These are phyloP conservation scores for Hephaestus fuliginosus DNA, from an alignment of 2,797 vertebrate genomes.

Conservation along the genomic window DNA sequence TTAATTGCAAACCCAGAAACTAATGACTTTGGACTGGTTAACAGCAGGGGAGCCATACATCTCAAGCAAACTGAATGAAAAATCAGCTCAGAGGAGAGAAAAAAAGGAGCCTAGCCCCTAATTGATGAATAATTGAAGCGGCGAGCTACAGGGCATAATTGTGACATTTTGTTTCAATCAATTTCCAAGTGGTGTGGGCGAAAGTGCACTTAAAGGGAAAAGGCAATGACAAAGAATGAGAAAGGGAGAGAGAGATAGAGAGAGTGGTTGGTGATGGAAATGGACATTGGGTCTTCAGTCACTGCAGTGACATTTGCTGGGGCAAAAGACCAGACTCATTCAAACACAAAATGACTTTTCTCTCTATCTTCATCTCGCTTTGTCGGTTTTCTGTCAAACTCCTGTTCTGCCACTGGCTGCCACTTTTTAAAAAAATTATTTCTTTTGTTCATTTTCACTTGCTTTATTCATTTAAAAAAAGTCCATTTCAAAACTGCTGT, in stretches of 20 bases:
- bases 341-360: slow-evolving; percentile 61
- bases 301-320: slow-evolving; percentile 66
- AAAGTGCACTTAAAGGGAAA: slow-evolving; percentile 88
- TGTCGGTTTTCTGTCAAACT: slow-evolving; percentile 46
- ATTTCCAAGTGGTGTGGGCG: slow-evolving; percentile 87
- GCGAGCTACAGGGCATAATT: slow-evolving; percentile 89
- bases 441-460: slow-evolving; percentile 32
- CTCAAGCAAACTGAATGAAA: slow-evolving; percentile 90
- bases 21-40: slow-evolving; percentile 92
- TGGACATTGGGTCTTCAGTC: slow-evolving; percentile 74
- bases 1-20: slow-evolving; percentile 93
- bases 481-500: slow-evolving; percentile 18
- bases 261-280: slow-evolving; percentile 69
- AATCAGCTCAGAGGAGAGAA: slow-evolving; percentile 86
- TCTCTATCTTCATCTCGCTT: slow-evolving; percentile 52
- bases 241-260: slow-evolving; percentile 72
- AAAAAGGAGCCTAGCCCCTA: slow-evolving; percentile 84
- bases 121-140: slow-evolving; percentile 92
- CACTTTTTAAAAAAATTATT: neutral
- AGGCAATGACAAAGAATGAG: slow-evolving; percentile 80
- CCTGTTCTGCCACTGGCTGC: slow-evolving; percentile 13
- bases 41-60: slow-evolving; percentile 92
- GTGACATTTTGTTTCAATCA: slow-evolving; percentile 92
- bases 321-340: slow-evolving; percentile 50
- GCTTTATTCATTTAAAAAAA: slow-evolving; percentile 21